Conservation (phyloP, 2,888 invertebrate genomes). For the Fragum fragum region DNA sequence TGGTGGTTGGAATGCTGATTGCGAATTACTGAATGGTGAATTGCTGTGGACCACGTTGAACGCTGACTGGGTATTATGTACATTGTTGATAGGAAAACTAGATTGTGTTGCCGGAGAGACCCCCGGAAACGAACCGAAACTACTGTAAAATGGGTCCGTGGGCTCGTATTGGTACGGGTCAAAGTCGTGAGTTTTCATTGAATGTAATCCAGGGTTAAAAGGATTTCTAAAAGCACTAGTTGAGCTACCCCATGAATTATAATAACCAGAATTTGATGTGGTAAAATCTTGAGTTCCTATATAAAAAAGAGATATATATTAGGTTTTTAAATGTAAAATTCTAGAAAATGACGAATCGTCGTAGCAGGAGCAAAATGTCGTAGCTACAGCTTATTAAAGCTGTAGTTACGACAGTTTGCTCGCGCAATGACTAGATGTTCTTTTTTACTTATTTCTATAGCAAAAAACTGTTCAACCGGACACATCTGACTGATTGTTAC, state of each 20-base stretch:
- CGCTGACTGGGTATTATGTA: slow-evolving; percentile 77
- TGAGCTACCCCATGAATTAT: slow-evolving; percentile 60
- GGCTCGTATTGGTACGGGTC: slow-evolving; percentile 72
- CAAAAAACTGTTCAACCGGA: too few species aligned
- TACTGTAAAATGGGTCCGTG: slow-evolving; percentile 62
- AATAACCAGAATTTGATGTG: slow-evolving; percentile 17
- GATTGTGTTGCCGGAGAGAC: slow-evolving; percentile 61
- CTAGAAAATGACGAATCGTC: too few species aligned
- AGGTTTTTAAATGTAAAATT: too few species aligned
- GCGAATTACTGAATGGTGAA: slow-evolving; percentile 64
- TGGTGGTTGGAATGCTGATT: slow-evolving; percentile 63
- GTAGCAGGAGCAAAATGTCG: too few species aligned
- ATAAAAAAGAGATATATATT: not conserved
- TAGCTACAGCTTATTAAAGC: too few species aligned
- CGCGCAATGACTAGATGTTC: too few species aligned
- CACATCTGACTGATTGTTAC: too few species aligned
- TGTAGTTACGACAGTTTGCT: too few species aligned
- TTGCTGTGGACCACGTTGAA: slow-evolving; percentile 82
- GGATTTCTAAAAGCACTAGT: slow-evolving; percentile 73
- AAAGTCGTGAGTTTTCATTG: slow-evolving; percentile 71
- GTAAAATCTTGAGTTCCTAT: slow-evolving; percentile 27
- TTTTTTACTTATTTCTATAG: too few species aligned
- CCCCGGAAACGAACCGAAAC: slow-evolving; percentile 49
- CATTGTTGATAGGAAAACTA: slow-evolving; percentile 61
- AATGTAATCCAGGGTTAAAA: slow-evolving; percentile 70